Base-by-base conservation (phyloP, 2,797 vertebrate species). In the Sparidentex hasta region DNA sequence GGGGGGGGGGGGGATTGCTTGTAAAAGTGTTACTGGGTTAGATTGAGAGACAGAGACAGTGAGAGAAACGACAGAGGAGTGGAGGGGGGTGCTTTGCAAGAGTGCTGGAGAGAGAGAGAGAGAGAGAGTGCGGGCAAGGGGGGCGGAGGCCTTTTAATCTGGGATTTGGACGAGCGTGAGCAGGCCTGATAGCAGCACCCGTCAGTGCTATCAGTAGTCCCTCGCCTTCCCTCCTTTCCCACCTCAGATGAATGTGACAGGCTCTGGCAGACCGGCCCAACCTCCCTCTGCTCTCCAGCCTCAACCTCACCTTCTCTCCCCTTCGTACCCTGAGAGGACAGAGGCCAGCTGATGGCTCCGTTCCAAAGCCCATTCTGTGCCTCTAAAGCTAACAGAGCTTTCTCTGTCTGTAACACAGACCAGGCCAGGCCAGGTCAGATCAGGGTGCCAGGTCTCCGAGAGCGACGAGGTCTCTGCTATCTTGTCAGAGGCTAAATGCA, bases 111-210 rank as follows among this genome's bases (percentile, higher is more conserved):
- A 16, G 23, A 17, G n/a, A n/a, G n/a, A n/a, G 48, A n/a, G 48
- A 4, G 61, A 78, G 79, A 41, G 74, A 71, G 76, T 62, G 67
- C 12, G 46, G 73, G 77, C 2, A 43, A 71, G 66, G 80, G 25
- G 81, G 87, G 88, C 11, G 81, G 89, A 70, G 81, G 70, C 27
- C 77, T 90, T 92, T 83, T 90, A 92, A 84, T 90, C 93, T 94
- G 93, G 94, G 92, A 93, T 96, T 96, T 87, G 76, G 90, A 86
- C 70, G 78, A 91, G 93, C 72, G 76, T 88, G 90, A 92, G 93
- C 87, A 82, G 92, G 90, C 92, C 95, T 79, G 91, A 92, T 81
- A 95, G 90, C 83, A 88, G 75, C 76, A 65, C 81, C 87, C 61
- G 66, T 61, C 83, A 54, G 56, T 57, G 68, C 82, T 90, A 88